Evolutionary conservation across 2,113 vertebrate species (phyloP), one percentile per base, ranked within the genome.

Genomic region (Scartelaos histophorus): DNA sequence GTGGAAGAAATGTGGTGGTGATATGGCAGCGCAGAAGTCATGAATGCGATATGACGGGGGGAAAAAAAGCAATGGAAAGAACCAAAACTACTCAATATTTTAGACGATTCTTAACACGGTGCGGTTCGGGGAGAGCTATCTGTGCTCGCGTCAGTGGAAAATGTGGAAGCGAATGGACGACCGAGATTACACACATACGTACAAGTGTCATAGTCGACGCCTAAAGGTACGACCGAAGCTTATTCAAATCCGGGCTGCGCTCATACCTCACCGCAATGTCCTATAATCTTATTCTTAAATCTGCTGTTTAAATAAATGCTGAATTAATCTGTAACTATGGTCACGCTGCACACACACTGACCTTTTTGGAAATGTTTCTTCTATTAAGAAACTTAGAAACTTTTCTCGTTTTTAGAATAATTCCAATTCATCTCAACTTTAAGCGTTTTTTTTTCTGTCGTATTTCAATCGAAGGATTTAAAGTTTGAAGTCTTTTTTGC

Each of bases 1-100:
- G 74, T 16, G 81, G 83, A 88, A 88, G 89, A 90, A 88, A 90
- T 90, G 90, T 90, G 89, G 83, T 80, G 5, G 82, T 82, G 90
- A 90, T 90, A 88, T 88, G 84, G 70, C 47, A 54, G 86, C 81
- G 82, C 71, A 76, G 81, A 78, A 86, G 85, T 81, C 85, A 73
- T 85, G 83, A 87, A 83, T 84, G 84, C 80, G 81, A 89, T 87
- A 89, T 85, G 67, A 86, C 34, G n/a, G 24, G 7, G 10, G 10
- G 9, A 71, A 43, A 11, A 71, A 79, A 81, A 64, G 58, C 79
- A 56, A 60, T 82, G 78, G 13, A n/a, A 35, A 79, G 81, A 72
- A 82, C 29, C 46, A 75, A 75, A 71, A 22, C 82, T 83, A 85
- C 80, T 90, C 87, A 84, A 89, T 90, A 89, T 92, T 89, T 92